phyloP scores from a whole-genome alignment of 1,140 invertebrate genomes.

The Leptoteleia sp. region DNA sequence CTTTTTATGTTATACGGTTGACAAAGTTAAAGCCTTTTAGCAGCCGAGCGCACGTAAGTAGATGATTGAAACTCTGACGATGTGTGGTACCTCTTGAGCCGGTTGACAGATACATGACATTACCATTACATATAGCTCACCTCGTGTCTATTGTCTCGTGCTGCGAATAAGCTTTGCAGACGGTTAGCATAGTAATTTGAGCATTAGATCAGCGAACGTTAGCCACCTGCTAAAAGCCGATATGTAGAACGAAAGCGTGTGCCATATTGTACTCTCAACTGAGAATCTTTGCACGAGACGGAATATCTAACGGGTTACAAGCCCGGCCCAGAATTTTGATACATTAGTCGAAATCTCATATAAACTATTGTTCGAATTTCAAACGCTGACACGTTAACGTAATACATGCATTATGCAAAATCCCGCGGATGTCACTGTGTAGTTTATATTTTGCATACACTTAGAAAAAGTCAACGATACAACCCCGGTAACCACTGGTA shows the following conservation, averaged over 20 bases:
- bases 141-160: slow-evolving; percentile 33
- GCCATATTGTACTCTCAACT: slow-evolving; percentile 32
- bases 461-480: no score
- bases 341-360: slow-evolving; percentile 19
- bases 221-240: slow-evolving; percentile 41
- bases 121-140: slow-evolving; percentile 67
- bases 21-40: background rate
- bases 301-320: slow-evolving; percentile 22
- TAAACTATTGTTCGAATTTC: slow-evolving; percentile 30
- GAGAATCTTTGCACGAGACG: slow-evolving; percentile 24
- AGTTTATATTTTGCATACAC: no score
- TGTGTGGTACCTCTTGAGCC: slow-evolving; percentile 43
- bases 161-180: slow-evolving; percentile 38
- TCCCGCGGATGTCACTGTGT: no score
- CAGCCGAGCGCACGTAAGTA: slow-evolving; percentile 53
- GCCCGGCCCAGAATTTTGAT: slow-evolving; percentile 10
- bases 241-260: slow-evolving; percentile 38
- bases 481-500: no score
- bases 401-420: background rate
- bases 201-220: slow-evolving; percentile 30
- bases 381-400: background rate
- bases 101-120: slow-evolving; percentile 70
- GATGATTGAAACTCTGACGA: slow-evolving; percentile 66
- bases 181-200: slow-evolving; percentile 51
- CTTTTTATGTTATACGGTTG: background rate